Conservation (phyloP, 2,113 vertebrate species). For the Arizona elegans region DNA sequence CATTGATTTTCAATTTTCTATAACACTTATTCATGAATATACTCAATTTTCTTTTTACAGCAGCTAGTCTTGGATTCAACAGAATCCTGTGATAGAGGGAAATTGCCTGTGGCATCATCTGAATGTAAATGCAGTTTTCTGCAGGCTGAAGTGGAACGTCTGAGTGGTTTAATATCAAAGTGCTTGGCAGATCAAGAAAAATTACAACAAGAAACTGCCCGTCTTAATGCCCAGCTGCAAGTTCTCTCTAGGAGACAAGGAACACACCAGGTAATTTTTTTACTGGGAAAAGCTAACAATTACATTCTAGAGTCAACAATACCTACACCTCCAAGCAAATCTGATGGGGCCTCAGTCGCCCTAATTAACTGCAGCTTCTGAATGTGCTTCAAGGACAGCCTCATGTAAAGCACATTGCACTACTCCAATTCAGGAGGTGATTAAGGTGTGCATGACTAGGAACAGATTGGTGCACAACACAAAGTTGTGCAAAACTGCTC, state of each 20-base stretch:
- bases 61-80: constrained; percentile 64
- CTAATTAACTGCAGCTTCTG: neutral
- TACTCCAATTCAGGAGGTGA: neutral
- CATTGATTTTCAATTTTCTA: neutral
- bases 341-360: neutral
- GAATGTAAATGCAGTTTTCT: constrained; percentile 65
- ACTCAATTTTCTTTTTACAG: constrained; percentile 59
- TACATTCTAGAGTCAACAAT: neutral
- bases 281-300: neutral
- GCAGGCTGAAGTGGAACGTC: constrained; percentile 62
- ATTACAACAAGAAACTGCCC: constrained; percentile 71
- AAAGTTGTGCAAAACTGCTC: neutral
- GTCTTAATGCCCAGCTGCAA: constrained; percentile 69
- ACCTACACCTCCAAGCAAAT: neutral
- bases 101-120: constrained; percentile 33
- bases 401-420: neutral
- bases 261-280: constrained; percentile 65
- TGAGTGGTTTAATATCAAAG: constrained; percentile 69
- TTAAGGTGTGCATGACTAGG: neutral
- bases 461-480: neutral
- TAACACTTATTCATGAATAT: neutral
- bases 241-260: constrained; percentile 60
- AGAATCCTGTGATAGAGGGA: constrained; percentile 52
- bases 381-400: neutral
- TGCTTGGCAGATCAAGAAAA: constrained; percentile 74